These are phyloP conservation scores for Dermochelys coriacea DNA, from an alignment of 2,797 vertebrate species.

Conservation along the genomic window DNA sequence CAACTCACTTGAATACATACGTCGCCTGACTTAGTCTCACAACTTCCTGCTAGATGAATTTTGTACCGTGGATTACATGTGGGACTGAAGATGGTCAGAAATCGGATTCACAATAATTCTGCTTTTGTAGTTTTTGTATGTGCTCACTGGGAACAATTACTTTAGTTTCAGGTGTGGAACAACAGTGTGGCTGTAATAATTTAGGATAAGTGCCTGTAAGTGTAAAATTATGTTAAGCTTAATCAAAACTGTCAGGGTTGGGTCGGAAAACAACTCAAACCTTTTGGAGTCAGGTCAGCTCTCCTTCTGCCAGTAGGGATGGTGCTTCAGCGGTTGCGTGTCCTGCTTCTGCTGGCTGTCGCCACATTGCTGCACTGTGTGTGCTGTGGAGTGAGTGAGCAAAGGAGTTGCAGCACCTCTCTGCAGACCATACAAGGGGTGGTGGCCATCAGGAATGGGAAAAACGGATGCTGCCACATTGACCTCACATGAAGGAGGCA, in stretches of 20 bases:
- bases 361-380: not conserved
- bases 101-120: not conserved
- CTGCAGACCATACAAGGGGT: not conserved
- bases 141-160: not conserved
- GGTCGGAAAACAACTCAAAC: not conserved
- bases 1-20: not conserved
- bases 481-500: not conserved
- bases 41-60: not conserved
- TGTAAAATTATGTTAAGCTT: not conserved
- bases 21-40: not conserved
- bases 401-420: not conserved
- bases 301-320: not conserved
- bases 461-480: not conserved
- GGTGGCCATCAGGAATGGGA: not conserved
- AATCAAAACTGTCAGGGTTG: not conserved
- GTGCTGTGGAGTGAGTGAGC: not conserved
- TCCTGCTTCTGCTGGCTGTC: not conserved
- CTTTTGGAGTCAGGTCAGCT: not conserved
- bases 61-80: not conserved
- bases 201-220: not conserved
- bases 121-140: not conserved
- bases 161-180: not conserved
- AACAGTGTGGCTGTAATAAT: accelerated
- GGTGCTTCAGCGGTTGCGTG: not conserved
- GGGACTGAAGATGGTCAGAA: not conserved